These are phyloP conservation scores for Grus americana DNA, from an alignment of 2,113 vertebrate species.

Conservation along the genomic window DNA sequence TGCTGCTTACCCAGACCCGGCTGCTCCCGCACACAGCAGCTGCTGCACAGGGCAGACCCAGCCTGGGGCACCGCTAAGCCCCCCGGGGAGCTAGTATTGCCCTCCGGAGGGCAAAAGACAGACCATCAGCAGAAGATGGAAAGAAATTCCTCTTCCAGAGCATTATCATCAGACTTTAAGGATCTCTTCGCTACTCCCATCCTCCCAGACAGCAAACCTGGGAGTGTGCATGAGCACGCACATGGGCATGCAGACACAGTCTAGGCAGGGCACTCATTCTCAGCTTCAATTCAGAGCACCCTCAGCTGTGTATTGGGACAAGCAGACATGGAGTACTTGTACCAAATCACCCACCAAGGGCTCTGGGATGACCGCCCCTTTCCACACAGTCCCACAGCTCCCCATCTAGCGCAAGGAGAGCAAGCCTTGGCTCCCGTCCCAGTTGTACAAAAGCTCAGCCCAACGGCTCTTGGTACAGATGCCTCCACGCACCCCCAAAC, in stretches of 20 bases:
- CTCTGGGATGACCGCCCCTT: neutral
- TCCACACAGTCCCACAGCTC: neutral
- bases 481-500: neutral
- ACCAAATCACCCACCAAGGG: neutral
- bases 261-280: neutral
- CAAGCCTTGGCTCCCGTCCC: neutral
- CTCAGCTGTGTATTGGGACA: neutral
- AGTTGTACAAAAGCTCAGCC: neutral
- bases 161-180: neutral
- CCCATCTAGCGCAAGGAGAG: neutral
- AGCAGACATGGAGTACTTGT: neutral
- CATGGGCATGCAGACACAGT: too few relatives aligned
- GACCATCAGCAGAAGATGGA: neutral
- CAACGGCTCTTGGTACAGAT: neutral
- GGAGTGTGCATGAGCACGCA: neutral
- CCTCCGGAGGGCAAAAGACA: neutral
- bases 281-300: neutral
- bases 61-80: neutral
- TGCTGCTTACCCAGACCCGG: neutral
- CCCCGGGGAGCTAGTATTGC: neutral
- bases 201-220: neutral
- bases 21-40: neutral
- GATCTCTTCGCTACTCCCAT: neutral
- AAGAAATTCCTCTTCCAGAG: neutral
- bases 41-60: fast-evolving